phyloP scores from a whole-genome alignment of 2,113 vertebrate genomes.

The Zosterops japonicus region DNA sequence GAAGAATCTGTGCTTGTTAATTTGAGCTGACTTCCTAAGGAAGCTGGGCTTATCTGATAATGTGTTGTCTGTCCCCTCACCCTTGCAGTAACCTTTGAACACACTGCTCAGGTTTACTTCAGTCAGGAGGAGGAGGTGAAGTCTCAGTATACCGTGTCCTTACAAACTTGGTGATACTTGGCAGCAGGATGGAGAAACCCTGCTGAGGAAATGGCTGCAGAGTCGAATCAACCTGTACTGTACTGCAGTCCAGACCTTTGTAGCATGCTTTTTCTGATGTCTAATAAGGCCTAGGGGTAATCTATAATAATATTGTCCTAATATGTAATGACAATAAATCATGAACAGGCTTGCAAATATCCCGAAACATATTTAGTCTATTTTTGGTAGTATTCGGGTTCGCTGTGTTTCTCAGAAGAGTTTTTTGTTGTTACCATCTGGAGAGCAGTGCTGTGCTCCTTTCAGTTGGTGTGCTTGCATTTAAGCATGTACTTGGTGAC shows the following conservation, averaged over 20 bases:
- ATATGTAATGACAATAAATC: background rate
- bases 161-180: background rate
- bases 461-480: background rate
- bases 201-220: background rate
- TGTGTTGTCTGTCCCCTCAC: background rate
- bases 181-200: background rate
- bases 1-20: slow-evolving; percentile 37
- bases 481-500: background rate
- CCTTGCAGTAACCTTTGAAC: slow-evolving; percentile 32
- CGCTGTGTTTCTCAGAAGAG: background rate
- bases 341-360: background rate
- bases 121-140: background rate
- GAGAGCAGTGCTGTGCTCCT: background rate
- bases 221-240: background rate
- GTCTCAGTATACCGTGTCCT: background rate
- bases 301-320: background rate
- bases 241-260: background rate
- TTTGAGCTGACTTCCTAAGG: slow-evolving; percentile 57
- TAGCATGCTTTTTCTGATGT: background rate
- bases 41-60: slow-evolving; percentile 35
- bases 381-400: background rate
- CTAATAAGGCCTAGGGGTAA: background rate
- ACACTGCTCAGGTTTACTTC: background rate
- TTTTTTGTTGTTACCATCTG: slow-evolving; percentile 7
- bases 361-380: background rate